Conservation (phyloP, 2,888 invertebrate species). For the Mesorhabditis sp. region DNA sequence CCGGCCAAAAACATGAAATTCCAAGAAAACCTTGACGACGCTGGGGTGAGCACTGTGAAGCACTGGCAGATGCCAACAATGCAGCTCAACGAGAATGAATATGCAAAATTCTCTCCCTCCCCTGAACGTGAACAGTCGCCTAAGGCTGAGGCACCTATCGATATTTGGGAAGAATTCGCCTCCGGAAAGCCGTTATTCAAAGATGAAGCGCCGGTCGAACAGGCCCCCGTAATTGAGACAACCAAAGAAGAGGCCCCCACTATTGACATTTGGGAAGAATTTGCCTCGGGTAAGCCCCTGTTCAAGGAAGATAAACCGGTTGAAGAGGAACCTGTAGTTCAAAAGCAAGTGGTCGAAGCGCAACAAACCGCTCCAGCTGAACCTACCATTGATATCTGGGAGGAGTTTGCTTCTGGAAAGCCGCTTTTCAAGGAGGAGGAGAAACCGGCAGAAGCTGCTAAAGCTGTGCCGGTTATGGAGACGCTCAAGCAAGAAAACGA, state of each 20-base stretch:
- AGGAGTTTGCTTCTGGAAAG: neutral
- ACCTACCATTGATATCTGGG: neutral
- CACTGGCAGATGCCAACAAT: neutral
- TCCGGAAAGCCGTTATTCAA: neutral
- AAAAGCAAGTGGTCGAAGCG: neutral
- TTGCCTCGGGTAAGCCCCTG: neutral
- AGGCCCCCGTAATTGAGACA: neutral
- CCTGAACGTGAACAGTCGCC: no score
- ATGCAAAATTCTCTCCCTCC: no score
- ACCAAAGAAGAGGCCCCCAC: no score
- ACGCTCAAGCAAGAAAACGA: no score
- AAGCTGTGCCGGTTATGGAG: no score
- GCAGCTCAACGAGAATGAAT: no score
- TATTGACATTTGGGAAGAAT: constrained; percentile 5
- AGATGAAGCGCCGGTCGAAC: neutral
- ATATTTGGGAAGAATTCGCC: constrained; percentile 6
- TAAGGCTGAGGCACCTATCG: neutral
- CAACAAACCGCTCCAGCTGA: neutral
- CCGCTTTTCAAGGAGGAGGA: neutral
- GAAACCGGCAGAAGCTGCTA: neutral
- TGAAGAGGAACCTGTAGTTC: neutral
- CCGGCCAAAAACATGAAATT: neutral
- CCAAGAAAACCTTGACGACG: neutral
- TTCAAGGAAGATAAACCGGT: neutral
- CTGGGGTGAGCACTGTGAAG: neutral